Evolutionary conservation across 2,797 vertebrate species (phyloP), one percentile per base, ranked within the genome.

Genomic region (Meriones psammophilus): DNA sequence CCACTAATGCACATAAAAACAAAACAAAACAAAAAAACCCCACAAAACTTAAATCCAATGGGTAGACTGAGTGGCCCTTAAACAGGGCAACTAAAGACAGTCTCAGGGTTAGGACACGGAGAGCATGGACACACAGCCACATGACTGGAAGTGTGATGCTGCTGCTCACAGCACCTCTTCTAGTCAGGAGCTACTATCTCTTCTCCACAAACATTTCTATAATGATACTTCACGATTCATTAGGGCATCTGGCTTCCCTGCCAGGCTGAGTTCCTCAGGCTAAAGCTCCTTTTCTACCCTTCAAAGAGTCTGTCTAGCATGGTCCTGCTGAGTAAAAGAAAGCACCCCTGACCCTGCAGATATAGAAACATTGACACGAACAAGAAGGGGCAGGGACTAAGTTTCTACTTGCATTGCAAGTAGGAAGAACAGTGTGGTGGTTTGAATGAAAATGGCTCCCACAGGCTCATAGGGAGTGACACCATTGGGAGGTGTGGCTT

Each of bases 201-300:
- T 88, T 84, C 77, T 46, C 46, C 81, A 46, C 1, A 85, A 42
- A 36, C 50, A 68, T 18, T 56, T 88, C 54, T 69, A 64, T 18
- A n/a, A 33, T 24, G 50, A 36, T 15, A 83, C 12, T 54, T 74
- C 74, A 79, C 26, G 68, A 69, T 39, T 83, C 58, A 58, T 28
- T 50, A 81, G 36, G 33, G 39, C 17, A 66, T 33, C 54, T 96
- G 71, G 68, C 46, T 69, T 87, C 76, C 80, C 66, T 77, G 87
- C 26, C 18, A 92, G 60, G 50, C 17, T 80, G 42, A 89, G 64
- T 36, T 88, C 58, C 60, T 88, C 15, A 94, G 64, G 91, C 46
- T 76, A 92, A 78, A 77, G 66, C 92, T 64, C 66, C 30, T 94
- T 18, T 74, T 89, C 64, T 60, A 60, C 50, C 77, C 66, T 92